Conservation (phyloP, 2,113 vertebrate species). For the Ardeotis arabs region DNA sequence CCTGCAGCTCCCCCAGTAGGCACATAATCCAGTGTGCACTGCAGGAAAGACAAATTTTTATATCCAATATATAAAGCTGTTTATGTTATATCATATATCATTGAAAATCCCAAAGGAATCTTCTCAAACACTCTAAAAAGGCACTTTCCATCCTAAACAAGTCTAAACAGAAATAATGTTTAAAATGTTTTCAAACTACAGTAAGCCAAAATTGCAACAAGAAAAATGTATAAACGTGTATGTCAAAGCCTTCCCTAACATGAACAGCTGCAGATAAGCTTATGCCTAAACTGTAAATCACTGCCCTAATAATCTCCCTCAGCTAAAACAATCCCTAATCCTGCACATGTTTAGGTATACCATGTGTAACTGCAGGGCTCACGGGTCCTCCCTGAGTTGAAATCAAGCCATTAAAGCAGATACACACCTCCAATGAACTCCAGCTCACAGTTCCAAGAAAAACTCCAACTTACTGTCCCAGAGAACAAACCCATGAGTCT, state of each 20-base stretch:
- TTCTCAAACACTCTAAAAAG: background rate
- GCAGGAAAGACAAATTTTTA: background rate
- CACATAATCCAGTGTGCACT: background rate
- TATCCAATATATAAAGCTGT: background rate
- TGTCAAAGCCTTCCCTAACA: background rate
- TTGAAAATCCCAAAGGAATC: background rate
- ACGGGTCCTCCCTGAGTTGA: background rate
- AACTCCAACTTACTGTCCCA: background rate
- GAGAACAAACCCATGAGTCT: background rate
- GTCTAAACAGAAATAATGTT: background rate
- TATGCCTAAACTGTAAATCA: background rate
- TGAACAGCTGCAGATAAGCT: background rate
- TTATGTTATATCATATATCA: background rate
- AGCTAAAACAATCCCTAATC: background rate
- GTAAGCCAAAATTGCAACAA: background rate
- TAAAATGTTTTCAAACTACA: background rate
- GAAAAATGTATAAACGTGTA: background rate
- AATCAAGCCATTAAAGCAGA: background rate
- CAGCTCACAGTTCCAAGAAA: background rate
- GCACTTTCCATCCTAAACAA: background rate
- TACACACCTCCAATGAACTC: background rate
- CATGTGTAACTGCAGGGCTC: background rate
- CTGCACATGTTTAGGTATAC: background rate
- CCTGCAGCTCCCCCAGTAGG: accelerated
- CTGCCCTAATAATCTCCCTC: background rate